These are phyloP conservation scores for Mellivora capensis DNA, from an alignment of 2,113 vertebrate genomes.

Conservation along the genomic window DNA sequence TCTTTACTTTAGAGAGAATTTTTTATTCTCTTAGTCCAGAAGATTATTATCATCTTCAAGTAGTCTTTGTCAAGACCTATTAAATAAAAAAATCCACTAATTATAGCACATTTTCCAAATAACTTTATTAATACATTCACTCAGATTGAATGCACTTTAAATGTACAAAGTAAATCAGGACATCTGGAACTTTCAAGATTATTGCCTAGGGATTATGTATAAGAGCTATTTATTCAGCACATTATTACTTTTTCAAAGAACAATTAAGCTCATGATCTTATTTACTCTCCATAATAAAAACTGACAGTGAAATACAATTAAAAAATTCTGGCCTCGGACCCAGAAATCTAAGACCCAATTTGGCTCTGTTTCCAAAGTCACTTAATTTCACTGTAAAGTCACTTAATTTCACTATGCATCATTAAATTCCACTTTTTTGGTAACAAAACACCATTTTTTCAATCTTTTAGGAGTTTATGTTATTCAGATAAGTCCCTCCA, in stretches of 20 bases:
- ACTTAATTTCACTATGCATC: background rate
- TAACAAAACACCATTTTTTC: background rate
- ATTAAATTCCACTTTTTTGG: background rate
- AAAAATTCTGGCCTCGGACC: background rate
- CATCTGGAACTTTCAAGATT: background rate
- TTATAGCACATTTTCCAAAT: background rate
- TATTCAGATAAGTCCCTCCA: background rate
- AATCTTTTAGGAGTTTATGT: background rate
- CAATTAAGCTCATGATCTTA: background rate
- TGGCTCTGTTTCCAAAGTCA: conserved; percentile 23
- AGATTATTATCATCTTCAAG: background rate
- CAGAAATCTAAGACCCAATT: background rate
- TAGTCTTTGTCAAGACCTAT: background rate
- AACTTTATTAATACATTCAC: background rate
- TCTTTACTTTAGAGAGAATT: background rate
- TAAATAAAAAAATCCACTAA: background rate
- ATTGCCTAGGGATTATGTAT: background rate
- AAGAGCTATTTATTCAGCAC: background rate
- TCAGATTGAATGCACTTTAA: conserved; percentile 2
- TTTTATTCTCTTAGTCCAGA: background rate
- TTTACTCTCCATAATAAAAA: conserved; percentile 30
- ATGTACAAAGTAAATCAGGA: background rate
- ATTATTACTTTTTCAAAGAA: conserved; percentile 31
- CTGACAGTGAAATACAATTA: background rate
- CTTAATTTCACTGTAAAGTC: background rate